These are phyloP conservation scores for Prenolepis imparis DNA, from an alignment of 2,888 invertebrate genomes.

Conservation along the genomic window DNA sequence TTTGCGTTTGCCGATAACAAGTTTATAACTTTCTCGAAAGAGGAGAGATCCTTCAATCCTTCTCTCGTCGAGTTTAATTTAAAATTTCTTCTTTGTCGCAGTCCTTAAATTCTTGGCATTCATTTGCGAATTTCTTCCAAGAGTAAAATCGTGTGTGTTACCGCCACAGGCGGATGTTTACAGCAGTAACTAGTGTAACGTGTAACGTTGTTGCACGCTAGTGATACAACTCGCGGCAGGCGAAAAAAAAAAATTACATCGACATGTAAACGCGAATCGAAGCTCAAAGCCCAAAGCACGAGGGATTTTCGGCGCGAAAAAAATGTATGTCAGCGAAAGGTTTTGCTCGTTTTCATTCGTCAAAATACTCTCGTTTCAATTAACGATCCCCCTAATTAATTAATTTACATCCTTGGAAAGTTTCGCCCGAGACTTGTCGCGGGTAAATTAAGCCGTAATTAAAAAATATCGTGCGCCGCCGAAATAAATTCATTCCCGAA, in stretches of 20 bases:
- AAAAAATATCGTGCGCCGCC: too few relatives aligned
- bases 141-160: slow-evolving; percentile 1
- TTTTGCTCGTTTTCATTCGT: not conserved
- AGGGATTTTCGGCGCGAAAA: slow-evolving; percentile 41
- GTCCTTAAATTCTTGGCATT: not conserved
- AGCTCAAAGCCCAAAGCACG: slow-evolving; percentile 77
- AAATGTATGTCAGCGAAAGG: not conserved
- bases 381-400: not conserved
- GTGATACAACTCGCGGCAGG: slow-evolving; percentile 27
- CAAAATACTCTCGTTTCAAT: not conserved
- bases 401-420: not conserved
- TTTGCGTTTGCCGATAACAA: slow-evolving; percentile 18
- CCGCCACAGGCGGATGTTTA: slow-evolving; percentile 10
- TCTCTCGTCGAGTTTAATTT: not conserved
- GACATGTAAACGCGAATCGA: slow-evolving; percentile 66
- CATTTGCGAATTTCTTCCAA: not conserved
- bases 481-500: not conserved
- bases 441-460: not conserved
- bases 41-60: not conserved
- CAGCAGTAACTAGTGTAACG: not conserved
- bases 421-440: not conserved
- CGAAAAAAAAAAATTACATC: slow-evolving; percentile 71
- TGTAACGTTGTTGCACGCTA: slow-evolving; percentile 8
- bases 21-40: not conserved
- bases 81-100: slow-evolving; percentile 24